Evolutionary conservation across 2,797 vertebrate genomes (phyloP).

Genomic region (Pterois miles): DNA sequence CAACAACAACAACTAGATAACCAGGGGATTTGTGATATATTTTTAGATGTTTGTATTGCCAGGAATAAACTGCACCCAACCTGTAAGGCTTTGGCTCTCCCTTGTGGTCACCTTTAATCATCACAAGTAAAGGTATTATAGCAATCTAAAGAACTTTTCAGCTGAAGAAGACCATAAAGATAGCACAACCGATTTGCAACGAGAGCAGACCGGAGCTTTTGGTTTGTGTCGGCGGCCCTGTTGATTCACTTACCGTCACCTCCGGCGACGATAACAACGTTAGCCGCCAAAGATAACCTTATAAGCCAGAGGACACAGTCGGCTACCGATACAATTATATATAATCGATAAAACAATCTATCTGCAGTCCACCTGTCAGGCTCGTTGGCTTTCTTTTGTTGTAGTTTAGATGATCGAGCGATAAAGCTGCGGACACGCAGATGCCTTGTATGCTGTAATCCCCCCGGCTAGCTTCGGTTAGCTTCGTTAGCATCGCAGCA

Average conservation of each 20-base stretch:
- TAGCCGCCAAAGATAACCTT: neutral
- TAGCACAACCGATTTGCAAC: fast-evolving
- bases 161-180: neutral
- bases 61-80: neutral
- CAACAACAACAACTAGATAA: neutral
- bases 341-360: fast-evolving
- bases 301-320: neutral
- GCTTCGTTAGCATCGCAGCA: slow-evolving; percentile 39
- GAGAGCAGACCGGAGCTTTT: neutral
- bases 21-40: neutral
- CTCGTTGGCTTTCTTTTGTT: fast-evolving
- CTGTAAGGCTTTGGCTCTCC: neutral
- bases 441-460: neutral
- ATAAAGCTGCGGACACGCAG: neutral
- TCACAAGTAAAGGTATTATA: neutral
- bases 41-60: neutral
- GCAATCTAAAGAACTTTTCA: neutral
- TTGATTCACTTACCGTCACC: neutral
- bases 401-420: neutral
- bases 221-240: neutral
- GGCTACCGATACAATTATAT: neutral
- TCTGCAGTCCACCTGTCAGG: fast-evolving
- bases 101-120: slow-evolving; percentile 22
- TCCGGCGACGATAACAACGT: neutral
- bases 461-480: slow-evolving; percentile 36